Evolutionary conservation across 2,113 vertebrate genomes (phyloP), one percentile per base, ranked within the genome.

Genomic region (Elaphurus davidianus): DNA sequence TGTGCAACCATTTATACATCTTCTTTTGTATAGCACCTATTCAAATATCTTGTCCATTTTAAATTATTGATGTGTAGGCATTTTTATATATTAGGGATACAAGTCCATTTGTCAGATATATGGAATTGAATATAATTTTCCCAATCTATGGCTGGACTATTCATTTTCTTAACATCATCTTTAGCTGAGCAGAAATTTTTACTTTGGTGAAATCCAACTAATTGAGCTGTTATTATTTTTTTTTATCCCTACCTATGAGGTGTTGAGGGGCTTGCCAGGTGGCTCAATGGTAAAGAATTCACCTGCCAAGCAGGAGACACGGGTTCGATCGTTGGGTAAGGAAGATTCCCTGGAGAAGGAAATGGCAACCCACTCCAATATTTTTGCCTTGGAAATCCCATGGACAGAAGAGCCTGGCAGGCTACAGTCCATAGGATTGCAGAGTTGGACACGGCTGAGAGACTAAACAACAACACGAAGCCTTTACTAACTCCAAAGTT

Each of bases 361-460:
- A 76, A 76, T 14, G 23, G 40, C 12, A 43, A 43, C 23, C 71
- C 36, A 25, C 71, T 25, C 12, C 6, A 76, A 25, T 43, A 43
- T 14, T 76, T 43, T 43, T 76, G 71, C 71, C 71, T 25, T 25
- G 21, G 40, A 43, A 76, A 27, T 76, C 71, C 40, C 71, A 76
- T 7, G 71, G 36, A 25, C 71, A 43, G 71, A 43, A 43, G 40
- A 76, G 71, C 36, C 36, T 40, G 67, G n/a, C 67, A 71, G n/a
- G 67, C n/a, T 71, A 23, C 10, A 40, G 10, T 71, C n/a, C 40
- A 15, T 14, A 27, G 71, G 40, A 27, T 27, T 12, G 13, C 71
- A 76, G 71, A 27, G 71, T 27, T 0, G 1, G 36, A 76, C 40
- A 43, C 0, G 3, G 14, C 23, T 25, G 6, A 3, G 21, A 13